phyloP scores from a whole-genome alignment of 2,888 invertebrate genomes.

The Margaritifera margaritifera region DNA sequence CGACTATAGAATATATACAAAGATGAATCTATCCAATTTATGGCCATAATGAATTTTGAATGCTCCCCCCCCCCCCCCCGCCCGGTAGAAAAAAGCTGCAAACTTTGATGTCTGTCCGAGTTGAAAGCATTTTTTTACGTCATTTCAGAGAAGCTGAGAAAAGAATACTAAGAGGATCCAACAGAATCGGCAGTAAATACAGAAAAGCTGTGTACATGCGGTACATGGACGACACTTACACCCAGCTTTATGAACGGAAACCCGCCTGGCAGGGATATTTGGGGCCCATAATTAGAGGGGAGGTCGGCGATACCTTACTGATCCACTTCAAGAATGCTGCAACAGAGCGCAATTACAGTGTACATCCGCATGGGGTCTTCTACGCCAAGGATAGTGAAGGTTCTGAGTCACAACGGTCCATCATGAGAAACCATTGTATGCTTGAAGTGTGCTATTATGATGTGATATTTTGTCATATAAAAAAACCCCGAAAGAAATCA shows the following conservation, averaged over 20 bases:
- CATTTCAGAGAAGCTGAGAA: conserved; percentile 34
- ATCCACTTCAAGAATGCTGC: conserved; percentile 49
- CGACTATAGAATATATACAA: too few species aligned
- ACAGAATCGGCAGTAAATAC: conserved; percentile 43
- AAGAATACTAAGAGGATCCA: conserved; percentile 18
- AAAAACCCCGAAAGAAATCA: too few species aligned
- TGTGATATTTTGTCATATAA: too few species aligned
- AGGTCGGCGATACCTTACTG: conserved; percentile 54
- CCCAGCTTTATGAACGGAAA: conserved; percentile 22
- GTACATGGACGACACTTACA: conserved; percentile 39
- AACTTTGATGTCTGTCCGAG: too few species aligned
- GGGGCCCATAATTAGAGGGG: conserved; percentile 59
- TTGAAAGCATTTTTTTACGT: conserved; percentile 6
- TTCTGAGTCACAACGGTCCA: neutral
- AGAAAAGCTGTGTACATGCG: conserved; percentile 43
- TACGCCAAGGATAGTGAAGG: conserved; percentile 51
- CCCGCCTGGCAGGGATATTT: conserved; percentile 35
- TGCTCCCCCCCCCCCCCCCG: too few species aligned
- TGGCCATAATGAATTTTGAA: too few species aligned
- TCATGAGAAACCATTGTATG: too few species aligned
- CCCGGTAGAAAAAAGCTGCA: too few species aligned
- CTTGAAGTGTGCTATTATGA: too few species aligned
- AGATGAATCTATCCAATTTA: too few species aligned
- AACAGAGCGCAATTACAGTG: conserved; percentile 28
- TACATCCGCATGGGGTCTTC: conserved; percentile 55